Base-by-base conservation (phyloP, 2,888 invertebrate species). In the Melanostoma scalare region DNA sequence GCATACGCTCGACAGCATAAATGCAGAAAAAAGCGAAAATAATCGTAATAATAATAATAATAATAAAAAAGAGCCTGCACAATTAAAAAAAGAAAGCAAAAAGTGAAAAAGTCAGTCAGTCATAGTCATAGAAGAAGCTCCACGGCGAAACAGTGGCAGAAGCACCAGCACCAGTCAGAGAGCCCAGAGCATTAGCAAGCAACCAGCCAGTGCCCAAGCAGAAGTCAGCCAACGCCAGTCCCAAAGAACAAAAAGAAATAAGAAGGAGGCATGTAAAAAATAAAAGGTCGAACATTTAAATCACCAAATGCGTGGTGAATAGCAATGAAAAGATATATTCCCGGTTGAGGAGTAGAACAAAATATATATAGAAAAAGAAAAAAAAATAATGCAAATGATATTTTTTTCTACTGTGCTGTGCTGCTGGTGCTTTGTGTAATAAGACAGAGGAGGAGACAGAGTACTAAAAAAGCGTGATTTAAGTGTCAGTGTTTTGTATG, bases 271-370 rank as follows among this genome's bases (percentile, higher is more conserved):
- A 78, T 42, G 56, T 53, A 61, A 50, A 63, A 61, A 78, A 69
- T 82, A 84, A 84, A 84, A 84, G 84, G 84, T 84, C 84, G 74
- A 84, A 79, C 71, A 79, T 74, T 84, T 79, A 84, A 84, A 84
- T 84, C 79, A 75, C 79, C 71, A 75, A 84, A 84, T 84, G 84
- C 84, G 84, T 84, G 79, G 84, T 84, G 84, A 78, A 84, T 84
- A 84, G 84, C 79, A 84, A 84, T 84, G 84, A 84, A 84, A 71
- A 67, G 72, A 61, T 77, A 81, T 76, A 53, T 50, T 31, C 60
- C 52, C 56, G 40, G 58, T 33, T 42, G 36, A 35, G 35, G 60
- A 53, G 40, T 58, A 52, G 44, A 40, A 20, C 20, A 20, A 20
- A 20, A 20, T 20, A 20, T 20, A 20, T 20, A 20, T 20, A 20